Evolutionary conservation across 2,888 invertebrate species (phyloP).

Genomic region (Pyrocoelia pectoralis): DNA sequence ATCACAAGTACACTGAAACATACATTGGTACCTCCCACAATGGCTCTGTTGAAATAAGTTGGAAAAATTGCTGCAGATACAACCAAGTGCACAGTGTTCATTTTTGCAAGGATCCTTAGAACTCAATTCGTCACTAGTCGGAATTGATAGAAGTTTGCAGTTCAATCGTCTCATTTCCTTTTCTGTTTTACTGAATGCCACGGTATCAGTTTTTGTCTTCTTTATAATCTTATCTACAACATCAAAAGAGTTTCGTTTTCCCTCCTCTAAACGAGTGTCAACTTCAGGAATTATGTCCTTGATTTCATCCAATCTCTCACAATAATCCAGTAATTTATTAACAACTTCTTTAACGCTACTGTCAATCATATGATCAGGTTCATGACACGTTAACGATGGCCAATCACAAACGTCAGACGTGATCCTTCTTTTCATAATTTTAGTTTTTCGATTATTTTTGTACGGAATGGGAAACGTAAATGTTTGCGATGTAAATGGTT

Average conservation of each 20-base stretch:
- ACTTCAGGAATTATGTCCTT: conserved; percentile 57
- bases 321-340: conserved; percentile 40
- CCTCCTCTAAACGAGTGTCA: too few species aligned
- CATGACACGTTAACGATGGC: conserved; percentile 19
- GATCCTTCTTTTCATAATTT: conserved; percentile 60
- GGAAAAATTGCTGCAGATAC: conserved; percentile 66
- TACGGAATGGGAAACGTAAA: conserved; percentile 68
- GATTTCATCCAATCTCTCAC: conserved; percentile 32
- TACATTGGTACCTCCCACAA: conserved; percentile 69
- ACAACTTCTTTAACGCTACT: conserved; percentile 56
- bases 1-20: conserved; percentile 68
- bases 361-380: not conserved
- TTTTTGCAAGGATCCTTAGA: conserved; percentile 61
- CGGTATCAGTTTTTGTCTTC: not conserved
- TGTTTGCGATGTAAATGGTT: conserved; percentile 50
- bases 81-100: conserved; percentile 69
- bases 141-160: conserved; percentile 70
- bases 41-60: conserved; percentile 60
- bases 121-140: conserved; percentile 51
- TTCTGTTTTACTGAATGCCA: conserved; percentile 40
- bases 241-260: too few species aligned
- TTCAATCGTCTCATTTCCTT: conserved; percentile 68
- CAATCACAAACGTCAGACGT: not conserved
- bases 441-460: conserved; percentile 64
- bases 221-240: too few species aligned